Base-by-base conservation (phyloP, 2,888 invertebrate genomes). In the Aphrophora alni region DNA sequence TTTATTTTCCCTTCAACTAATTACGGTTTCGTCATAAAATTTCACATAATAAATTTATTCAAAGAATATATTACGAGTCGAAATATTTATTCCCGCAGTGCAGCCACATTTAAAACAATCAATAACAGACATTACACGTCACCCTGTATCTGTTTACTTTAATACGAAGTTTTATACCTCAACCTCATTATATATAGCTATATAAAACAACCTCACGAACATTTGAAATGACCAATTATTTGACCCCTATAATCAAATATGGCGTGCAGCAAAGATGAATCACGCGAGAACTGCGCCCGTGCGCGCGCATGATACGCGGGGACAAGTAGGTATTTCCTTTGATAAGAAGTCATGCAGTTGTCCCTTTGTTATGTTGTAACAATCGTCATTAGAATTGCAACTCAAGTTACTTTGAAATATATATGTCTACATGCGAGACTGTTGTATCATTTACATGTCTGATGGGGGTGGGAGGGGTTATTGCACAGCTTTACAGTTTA, bases 191-290 rank as follows among this genome's bases (percentile, higher is more conserved):
- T 21, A 14, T 59, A 59, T 59, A 21, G 21, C 59, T 59, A 59
- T 59, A 59, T 59, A 59, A 59, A 59, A 59, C 59, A 21, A 21
- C 59, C 59, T 59, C 59, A 59, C 59, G 59, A 59, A 59, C 59
- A 59, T 59, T n/a, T 59, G 59, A 59, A 59, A 59, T 59, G 21
- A 21, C 59, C 59, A 59, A 59, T 59, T 59, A n/a, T n/a, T n/a
- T 59, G 59, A 59, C 59, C 59, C 59, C 59, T 59, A 21, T 21
- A 59, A 59, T 59, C 59, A 59, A 59, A 59, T n/a, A 59, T 59
- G 59, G 59, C 59, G 59, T 59, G 59, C 59, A 21, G 3, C n/a
- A 59, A 21, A 59, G 59, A 21, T 21, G 59, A 3, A 21, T 59
- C 59, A 59, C 59, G 59, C 59, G 59, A 59, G n/a, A 3, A 21